phyloP scores from a whole-genome alignment of 2,113 vertebrate genomes.

The Melospiza melodia region DNA sequence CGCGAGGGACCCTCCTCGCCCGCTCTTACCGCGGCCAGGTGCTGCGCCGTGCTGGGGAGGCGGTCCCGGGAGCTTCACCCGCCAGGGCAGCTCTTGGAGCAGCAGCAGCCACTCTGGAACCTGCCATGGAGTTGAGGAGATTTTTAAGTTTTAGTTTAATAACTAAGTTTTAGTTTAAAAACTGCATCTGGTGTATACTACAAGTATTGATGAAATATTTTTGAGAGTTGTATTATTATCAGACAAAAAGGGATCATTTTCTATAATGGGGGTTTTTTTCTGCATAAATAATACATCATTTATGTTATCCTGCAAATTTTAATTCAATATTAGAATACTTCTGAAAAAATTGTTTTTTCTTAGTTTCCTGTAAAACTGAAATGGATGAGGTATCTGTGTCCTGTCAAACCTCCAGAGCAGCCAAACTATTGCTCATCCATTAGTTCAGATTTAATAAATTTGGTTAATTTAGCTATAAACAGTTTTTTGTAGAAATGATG shows the following conservation, averaged over 20 bases:
- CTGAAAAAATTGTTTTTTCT: neutral
- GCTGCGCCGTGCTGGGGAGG: accelerated
- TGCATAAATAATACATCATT: neutral
- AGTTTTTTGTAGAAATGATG: neutral
- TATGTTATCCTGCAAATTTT: neutral
- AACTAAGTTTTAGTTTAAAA: neutral
- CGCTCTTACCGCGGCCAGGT: neutral
- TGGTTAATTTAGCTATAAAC: neutral
- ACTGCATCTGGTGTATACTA: neutral
- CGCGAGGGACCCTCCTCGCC: neutral
- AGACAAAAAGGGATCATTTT: neutral
- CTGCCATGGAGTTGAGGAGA: neutral
- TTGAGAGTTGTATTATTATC: neutral
- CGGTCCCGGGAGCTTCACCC: neutral
- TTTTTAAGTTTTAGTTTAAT: neutral
- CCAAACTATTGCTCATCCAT: neutral
- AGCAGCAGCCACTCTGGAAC: neutral
- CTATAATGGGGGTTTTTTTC: neutral
- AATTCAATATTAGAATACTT: neutral
- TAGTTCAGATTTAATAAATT: neutral
- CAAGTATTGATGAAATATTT: neutral
- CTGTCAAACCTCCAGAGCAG: neutral
- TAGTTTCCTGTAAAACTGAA: neutral
- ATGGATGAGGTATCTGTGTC: neutral
- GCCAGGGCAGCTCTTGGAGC: neutral